Evolutionary conservation across 2,113 vertebrate genomes (phyloP).

Genomic region (Engystomops pustulosus): DNA sequence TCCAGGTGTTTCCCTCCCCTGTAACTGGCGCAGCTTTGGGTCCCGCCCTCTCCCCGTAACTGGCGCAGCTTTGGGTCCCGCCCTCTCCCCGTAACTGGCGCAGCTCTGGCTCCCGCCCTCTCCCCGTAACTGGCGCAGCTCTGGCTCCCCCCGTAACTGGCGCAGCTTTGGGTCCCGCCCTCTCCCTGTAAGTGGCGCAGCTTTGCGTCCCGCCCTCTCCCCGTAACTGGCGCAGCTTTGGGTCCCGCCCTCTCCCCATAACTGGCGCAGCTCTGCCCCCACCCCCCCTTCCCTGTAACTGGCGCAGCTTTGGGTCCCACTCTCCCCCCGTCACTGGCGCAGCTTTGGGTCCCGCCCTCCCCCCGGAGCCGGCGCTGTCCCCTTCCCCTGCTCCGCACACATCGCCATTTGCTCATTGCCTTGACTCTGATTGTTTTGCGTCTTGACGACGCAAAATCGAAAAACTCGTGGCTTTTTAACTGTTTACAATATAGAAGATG

Average conservation of each 20-base stretch:
- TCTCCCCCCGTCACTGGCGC: neutral
- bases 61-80: no score
- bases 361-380: no score
- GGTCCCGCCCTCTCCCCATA: neutral
- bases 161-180: neutral
- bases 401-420: slow-evolving; percentile 99
- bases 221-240: neutral
- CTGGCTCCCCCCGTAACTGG: no score
- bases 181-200: no score
- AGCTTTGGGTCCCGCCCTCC: neutral
- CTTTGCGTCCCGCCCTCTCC: no score
- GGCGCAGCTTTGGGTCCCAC: neutral
- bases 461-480: slow-evolving; percentile 98
- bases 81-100: no score
- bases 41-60: neutral
- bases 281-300: no score
- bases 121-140: no score
- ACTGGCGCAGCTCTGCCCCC: no score
- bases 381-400: slow-evolving; percentile 76
- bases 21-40: neutral
- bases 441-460: slow-evolving; percentile 97
- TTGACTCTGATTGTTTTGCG: slow-evolving; percentile 95
- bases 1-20: neutral
- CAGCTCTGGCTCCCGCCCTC: neutral
- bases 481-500: slow-evolving; percentile 99